These are phyloP conservation scores for Ceratina calcarata DNA, from an alignment of 1,140 invertebrate species.

Conservation along the genomic window DNA sequence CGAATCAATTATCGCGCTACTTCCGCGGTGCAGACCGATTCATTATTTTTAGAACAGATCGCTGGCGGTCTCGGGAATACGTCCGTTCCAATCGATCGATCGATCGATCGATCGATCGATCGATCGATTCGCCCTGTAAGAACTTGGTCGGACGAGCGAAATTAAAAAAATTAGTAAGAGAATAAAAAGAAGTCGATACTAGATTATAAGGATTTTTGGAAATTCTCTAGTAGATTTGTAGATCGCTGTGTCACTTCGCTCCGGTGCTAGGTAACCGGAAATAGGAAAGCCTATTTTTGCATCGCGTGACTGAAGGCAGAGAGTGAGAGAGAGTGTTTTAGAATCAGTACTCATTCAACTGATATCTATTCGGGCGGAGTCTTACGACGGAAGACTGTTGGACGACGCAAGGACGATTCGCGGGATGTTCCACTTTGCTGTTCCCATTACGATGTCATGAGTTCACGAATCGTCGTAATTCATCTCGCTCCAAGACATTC, in stretches of 20 bases:
- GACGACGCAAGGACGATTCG: slow-evolving; percentile 43
- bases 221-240: slow-evolving; percentile 62
- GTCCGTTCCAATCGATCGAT: slow-evolving; percentile 32
- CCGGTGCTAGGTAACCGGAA: slow-evolving; percentile 64
- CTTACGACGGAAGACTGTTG: slow-evolving; percentile 37
- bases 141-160: slow-evolving; percentile 23
- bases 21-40: too few species aligned
- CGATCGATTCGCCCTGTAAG: slow-evolving; percentile 40
- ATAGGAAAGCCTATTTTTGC: slow-evolving; percentile 69
- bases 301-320: slow-evolving; percentile 62
- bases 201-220: slow-evolving; percentile 60
- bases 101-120: too few species aligned
- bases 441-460: neutral
- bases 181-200: slow-evolving; percentile 53
- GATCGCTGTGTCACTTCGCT: slow-evolving; percentile 58
- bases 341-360: slow-evolving; percentile 49
- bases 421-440: slow-evolving; percentile 43
- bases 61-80: neutral
- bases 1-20: too few species aligned
- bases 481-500: neutral
- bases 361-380: slow-evolving; percentile 41
- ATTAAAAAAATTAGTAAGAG: slow-evolving; percentile 18
- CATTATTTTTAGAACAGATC: slow-evolving; percentile 2
- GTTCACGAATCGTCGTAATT: slow-evolving; percentile 8
- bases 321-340: slow-evolving; percentile 35